Evolutionary conservation across 2,113 vertebrate genomes (phyloP).

Genomic region (Polypterus bichir): DNA sequence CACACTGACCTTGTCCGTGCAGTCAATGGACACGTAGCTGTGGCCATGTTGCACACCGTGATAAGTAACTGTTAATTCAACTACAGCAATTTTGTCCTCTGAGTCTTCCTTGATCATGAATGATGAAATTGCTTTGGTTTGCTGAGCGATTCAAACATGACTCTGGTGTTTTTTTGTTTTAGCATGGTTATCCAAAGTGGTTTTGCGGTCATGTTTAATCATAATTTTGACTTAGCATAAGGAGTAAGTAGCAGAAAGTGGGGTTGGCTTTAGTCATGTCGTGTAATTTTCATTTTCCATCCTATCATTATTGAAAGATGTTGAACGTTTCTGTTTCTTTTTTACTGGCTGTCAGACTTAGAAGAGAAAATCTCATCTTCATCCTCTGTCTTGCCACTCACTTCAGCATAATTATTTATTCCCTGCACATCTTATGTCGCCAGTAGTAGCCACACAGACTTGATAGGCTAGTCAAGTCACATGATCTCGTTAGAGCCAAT

Average conservation of each 20-base stretch:
- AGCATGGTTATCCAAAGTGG: too few species aligned
- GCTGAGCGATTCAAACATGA: not conserved
- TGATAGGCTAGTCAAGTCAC: too few species aligned
- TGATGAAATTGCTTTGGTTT: constrained; percentile 10
- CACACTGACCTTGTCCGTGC: constrained; percentile 6
- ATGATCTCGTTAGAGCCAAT: too few species aligned
- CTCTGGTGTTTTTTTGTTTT: constrained; percentile 1
- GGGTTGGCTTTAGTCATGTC: too few species aligned
- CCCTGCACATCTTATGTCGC: too few species aligned
- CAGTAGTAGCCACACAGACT: too few species aligned
- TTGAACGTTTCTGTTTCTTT: constrained; percentile 6
- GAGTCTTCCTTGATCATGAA: constrained; percentile 6
- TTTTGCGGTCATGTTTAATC: too few species aligned
- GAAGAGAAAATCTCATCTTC: constrained; percentile 30
- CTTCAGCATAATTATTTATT: too few species aligned
- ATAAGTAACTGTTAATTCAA: not conserved
- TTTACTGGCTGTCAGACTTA: constrained; percentile 5
- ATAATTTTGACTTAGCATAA: too few species aligned
- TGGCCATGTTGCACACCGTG: constrained; percentile 6
- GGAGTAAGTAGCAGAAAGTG: too few species aligned
- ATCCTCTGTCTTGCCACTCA: constrained; percentile 15
- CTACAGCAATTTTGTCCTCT: constrained; percentile 7
- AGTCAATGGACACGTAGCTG: constrained; percentile 12
- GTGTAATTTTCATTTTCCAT: constrained; percentile 1
- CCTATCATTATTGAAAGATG: constrained; percentile 7